Evolutionary conservation across 2,113 vertebrate genomes (phyloP), one percentile per base, ranked within the genome.

Genomic region (Ophiodon elongatus): DNA sequence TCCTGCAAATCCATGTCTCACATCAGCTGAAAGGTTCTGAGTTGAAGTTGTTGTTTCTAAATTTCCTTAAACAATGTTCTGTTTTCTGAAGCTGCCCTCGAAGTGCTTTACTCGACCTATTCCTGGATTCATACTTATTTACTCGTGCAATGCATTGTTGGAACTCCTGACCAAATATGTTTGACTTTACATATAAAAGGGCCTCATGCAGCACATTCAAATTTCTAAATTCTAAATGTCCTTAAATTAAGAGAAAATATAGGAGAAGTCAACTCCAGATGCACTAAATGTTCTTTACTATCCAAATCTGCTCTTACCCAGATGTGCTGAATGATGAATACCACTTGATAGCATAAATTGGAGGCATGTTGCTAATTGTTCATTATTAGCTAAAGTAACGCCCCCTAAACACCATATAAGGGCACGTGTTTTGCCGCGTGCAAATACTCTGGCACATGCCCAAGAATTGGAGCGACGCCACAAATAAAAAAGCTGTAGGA

Each of bases 1-100:
- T 15, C 2, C 33, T 65, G 50, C 72, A 45, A 56, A 73, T 68
- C 50, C 33, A 73, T 29, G 47, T 72, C 56, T 37, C 45, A 68
- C 43, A 57, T 1, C 78, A 73, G 21, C 56, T 37, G 3, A 3
- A 73, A 64, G 37, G 9, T 62, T 56, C 50, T 31, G 2, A 47
- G 21, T 70, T 47, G 27, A 35, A 35, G 1, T n/a, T 54, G 21
- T 37, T 52, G n/a, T 47, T 45, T 66, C 31, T 4, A 65, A 79
- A 8, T 39, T 33, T 56, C 15, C 37, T 41, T 25, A 59, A 71
- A n/a, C 0, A 0, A 15, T 45, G 25, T 57, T 54, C 8, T 62
- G 1, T n/a, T n/a, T n/a, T n/a, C n/a, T n/a, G n/a, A n/a, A n/a
- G n/a, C n/a, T n/a, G n/a, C n/a, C 43, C 35, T 15, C 0, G 25